phyloP scores from a whole-genome alignment of 2,888 invertebrate genomes.

The Anthoptus insignis region DNA sequence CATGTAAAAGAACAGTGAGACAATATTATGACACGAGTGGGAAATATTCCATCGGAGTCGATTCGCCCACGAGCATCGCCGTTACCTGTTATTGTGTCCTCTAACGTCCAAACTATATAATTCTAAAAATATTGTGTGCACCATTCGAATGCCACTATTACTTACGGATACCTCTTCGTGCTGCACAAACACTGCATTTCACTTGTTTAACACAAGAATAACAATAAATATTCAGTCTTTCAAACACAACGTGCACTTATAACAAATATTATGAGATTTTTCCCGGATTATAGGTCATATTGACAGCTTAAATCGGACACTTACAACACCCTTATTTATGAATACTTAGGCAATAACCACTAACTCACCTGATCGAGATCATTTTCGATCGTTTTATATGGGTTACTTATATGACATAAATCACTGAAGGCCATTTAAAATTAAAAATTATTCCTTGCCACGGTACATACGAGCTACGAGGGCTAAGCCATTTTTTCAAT shows the following conservation, averaged over 20 bases:
- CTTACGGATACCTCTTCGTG: conserved; percentile 55
- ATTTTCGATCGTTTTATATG: conserved; percentile 85
- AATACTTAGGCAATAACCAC: conserved; percentile 64
- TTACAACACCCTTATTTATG: conserved; percentile 77
- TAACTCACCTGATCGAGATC: conserved; percentile 82
- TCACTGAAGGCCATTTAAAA: conserved; percentile 87
- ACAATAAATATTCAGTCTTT: conserved; percentile 40
- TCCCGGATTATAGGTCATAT: conserved; percentile 80
- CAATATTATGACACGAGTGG: conserved; percentile 49
- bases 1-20: conserved; percentile 40
- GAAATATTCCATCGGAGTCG: conserved; percentile 44
- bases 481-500: conserved; percentile 86
- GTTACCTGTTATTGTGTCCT: conserved; percentile 78
- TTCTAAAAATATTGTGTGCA: conserved; percentile 85
- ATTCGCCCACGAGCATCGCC: conserved; percentile 54
- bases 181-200: conserved; percentile 25
- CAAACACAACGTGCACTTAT: conserved; percentile 58
- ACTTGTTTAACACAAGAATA: conserved; percentile 37
- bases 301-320: conserved; percentile 80
- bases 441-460: conserved; percentile 85
- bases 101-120: conserved; percentile 78
- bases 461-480: conserved; percentile 82
- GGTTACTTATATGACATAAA: conserved; percentile 84
- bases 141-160: conserved; percentile 79
- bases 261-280: conserved; percentile 64